Evolutionary conservation across 1,140 invertebrate genomes (phyloP).

Genomic region (Tetramorium parvispinum): DNA sequence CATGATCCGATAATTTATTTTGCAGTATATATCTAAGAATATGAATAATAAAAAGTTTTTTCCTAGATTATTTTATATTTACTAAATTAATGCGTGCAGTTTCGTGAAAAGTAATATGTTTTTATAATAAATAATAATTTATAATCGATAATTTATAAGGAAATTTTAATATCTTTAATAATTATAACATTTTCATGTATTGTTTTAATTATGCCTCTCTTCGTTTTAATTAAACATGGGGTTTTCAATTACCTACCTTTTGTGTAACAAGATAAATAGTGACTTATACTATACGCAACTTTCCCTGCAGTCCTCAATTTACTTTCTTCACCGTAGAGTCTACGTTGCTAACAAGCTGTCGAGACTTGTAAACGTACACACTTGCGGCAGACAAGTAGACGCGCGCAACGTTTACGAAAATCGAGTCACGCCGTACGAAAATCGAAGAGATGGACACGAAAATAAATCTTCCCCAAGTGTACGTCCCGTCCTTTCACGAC

Average conservation of each 20-base stretch:
- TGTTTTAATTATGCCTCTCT: neutral
- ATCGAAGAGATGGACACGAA: conserved; percentile 57
- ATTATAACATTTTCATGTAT: neutral
- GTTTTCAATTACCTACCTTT: neutral
- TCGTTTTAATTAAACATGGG: neutral
- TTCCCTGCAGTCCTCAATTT: conserved; percentile 32
- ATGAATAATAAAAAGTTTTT: neutral
- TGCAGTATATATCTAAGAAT: neutral
- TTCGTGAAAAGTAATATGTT: neutral
- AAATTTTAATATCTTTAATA: neutral
- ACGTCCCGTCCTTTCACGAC: conserved; percentile 44
- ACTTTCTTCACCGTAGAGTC: conserved; percentile 30
- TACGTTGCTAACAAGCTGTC: conserved; percentile 50
- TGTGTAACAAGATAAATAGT: conserved; percentile 47
- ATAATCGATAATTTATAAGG: neutral
- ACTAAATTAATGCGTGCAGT: neutral
- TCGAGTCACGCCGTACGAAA: conserved; percentile 60
- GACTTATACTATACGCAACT: conserved; percentile 46
- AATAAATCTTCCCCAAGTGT: conserved; percentile 69
- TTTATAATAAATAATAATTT: conserved; percentile 17
- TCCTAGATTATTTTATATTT: neutral
- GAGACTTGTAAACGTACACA: conserved; percentile 38
- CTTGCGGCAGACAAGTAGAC: conserved; percentile 36
- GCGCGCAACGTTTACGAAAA: conserved; percentile 49
- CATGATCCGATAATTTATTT: neutral